phyloP scores from a whole-genome alignment of 1,140 invertebrate species.

The Argopecten irradians region DNA sequence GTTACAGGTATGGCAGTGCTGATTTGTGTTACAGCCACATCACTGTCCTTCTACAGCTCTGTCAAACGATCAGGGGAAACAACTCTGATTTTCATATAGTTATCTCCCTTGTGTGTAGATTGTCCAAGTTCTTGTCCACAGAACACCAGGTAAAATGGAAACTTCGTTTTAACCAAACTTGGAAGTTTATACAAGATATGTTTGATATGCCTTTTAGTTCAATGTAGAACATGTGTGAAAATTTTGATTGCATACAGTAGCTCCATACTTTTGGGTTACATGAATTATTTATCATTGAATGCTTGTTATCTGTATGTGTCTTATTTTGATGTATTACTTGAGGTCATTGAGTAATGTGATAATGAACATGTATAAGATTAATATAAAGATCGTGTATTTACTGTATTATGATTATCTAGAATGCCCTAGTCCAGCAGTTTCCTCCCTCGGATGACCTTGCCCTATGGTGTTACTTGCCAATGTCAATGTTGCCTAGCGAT shows the following conservation, averaged over 20 bases:
- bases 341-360: no score
- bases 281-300: background rate
- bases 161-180: background rate
- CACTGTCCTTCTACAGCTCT: slow-evolving; percentile 49
- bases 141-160: slow-evolving; percentile 61
- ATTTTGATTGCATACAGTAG: background rate
- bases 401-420: background rate
- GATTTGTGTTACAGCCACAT: slow-evolving; percentile 61
- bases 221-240: background rate
- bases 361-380: no score
- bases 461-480: background rate
- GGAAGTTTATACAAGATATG: background rate
- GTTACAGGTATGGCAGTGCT: slow-evolving; percentile 64
- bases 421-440: background rate
- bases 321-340: no score
- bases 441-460: background rate
- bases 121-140: slow-evolving; percentile 61
- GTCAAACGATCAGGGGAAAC: slow-evolving; percentile 24
- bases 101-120: slow-evolving; percentile 50
- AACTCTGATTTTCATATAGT: slow-evolving; percentile 37
- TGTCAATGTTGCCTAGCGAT: background rate
- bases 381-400: no score
- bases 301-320: no score
- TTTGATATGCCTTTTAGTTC: background rate
- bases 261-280: background rate